Percentiles rank a stretch among this genome's conserved stretches.
These are phyloP conservation scores for Andrena hattorfiana DNA, from an alignment of 2,888 invertebrate genomes.

Conservation along the genomic window DNA sequence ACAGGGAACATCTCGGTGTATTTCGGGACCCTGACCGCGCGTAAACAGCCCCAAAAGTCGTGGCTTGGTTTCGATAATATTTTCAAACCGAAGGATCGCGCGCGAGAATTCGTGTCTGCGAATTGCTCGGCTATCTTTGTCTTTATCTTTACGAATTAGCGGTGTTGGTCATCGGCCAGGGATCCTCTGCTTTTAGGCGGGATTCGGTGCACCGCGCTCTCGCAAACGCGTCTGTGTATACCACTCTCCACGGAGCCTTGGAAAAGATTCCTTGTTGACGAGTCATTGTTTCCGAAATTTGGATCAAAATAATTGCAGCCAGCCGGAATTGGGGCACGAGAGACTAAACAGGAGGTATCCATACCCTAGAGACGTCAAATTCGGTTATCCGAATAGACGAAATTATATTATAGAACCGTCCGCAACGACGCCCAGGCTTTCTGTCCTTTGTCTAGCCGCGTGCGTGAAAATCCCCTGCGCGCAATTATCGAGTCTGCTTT, in stretches of 20 bases:
- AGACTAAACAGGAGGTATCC: too few species aligned
- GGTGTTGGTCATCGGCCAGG: background rate
- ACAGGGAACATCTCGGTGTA: background rate
- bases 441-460: background rate
- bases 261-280: background rate
- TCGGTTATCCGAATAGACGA: too few species aligned
- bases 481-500: background rate
- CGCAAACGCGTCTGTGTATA: background rate
- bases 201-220: background rate
- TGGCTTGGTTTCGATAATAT: constrained; percentile 23
- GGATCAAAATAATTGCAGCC: background rate
- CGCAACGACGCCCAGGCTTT: background rate
- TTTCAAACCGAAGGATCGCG: background rate
- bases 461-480: background rate
- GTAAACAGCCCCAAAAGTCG: constrained; percentile 24
- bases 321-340: too few species aligned
- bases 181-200: background rate
- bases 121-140: background rate
- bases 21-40: constrained; percentile 16
- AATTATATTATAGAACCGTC: too few species aligned
- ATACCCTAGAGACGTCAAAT: too few species aligned
- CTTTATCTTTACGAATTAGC: background rate
- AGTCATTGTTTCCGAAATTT: background rate
- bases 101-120: background rate
- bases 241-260: background rate